Percentiles rank a stretch among this genome's conserved stretches.
phyloP scores from a whole-genome alignment of 2,888 invertebrate species.

The Heliconius hortense region DNA sequence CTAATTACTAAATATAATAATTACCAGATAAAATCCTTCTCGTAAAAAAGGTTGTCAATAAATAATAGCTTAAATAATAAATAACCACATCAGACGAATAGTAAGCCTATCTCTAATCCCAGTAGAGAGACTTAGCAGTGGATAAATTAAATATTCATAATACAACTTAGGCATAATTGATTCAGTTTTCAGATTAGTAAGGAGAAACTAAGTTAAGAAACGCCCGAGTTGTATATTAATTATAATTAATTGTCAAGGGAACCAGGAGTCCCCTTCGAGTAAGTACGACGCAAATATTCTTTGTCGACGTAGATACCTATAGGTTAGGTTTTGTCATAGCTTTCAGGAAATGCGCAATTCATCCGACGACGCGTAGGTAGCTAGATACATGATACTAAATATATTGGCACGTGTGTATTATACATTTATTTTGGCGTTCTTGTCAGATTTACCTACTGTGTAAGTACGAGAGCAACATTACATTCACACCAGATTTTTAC shows the following conservation, averaged over 20 bases:
- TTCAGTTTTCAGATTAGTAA: slow-evolving; percentile 5
- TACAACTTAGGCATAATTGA: background rate
- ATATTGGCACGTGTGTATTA: slow-evolving; percentile 65
- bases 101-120: background rate
- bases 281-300: slow-evolving; percentile 37
- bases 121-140: too few species aligned
- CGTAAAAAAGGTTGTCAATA: too few species aligned
- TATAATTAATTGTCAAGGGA: slow-evolving; percentile 65
- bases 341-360: slow-evolving; percentile 70
- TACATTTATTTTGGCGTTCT: slow-evolving; percentile 54
- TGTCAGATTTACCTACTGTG: slow-evolving; percentile 24
- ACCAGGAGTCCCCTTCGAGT: slow-evolving; percentile 47
- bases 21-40: too few species aligned
- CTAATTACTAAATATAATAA: too few species aligned
- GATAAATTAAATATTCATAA: background rate
- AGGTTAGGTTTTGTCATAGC: slow-evolving; percentile 44
- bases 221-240: slow-evolving; percentile 59
- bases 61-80: background rate
- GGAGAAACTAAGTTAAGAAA: slow-evolving; percentile 46
- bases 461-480: slow-evolving; percentile 1
- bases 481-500: background rate
- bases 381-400: slow-evolving; percentile 48
- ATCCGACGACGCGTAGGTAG: slow-evolving; percentile 52
- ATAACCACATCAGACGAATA: background rate
- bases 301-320: slow-evolving; percentile 5